Evolutionary conservation across 2,113 vertebrate species (phyloP).

Genomic region (Triplophysa siluroides): DNA sequence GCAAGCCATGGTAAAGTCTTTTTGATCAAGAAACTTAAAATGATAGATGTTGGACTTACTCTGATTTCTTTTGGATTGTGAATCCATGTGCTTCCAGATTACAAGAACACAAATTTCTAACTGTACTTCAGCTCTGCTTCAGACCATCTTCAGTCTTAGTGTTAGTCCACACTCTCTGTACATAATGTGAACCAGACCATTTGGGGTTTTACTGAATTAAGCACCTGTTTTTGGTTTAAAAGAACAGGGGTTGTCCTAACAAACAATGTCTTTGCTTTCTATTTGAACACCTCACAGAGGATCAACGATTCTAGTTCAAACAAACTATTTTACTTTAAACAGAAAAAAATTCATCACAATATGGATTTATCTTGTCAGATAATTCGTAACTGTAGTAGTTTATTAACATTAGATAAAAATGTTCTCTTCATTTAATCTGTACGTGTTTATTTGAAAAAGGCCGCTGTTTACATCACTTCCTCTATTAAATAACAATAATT

Average conservation of each 20-base stretch:
- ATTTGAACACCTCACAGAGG: not conserved
- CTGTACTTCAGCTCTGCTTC: not conserved
- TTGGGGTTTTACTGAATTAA: not conserved
- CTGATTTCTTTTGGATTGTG: no score
- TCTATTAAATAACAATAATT: not conserved
- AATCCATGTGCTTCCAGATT: no score
- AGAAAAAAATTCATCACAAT: not conserved
- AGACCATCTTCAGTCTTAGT: not conserved
- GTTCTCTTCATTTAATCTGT: not conserved
- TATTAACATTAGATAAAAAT: not conserved
- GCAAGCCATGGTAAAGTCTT: not conserved
- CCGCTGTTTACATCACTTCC: no score
- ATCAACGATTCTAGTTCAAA: not conserved
- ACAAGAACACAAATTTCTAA: no score
- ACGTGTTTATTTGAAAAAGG: not conserved
- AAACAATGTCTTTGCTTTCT: not conserved
- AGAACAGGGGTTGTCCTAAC: not conserved
- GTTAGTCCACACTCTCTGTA: not conserved
- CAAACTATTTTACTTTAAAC: not conserved
- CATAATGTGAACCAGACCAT: constrained; percentile 38
- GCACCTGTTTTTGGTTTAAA: constrained; percentile 32
- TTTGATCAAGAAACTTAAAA: not conserved
- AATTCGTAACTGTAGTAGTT: not conserved
- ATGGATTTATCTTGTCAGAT: not conserved
- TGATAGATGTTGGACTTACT: no score